Percentiles rank a stretch among this genome's conserved stretches.
phyloP scores from a whole-genome alignment of 2,888 invertebrate species.

The Phania funesta region DNA sequence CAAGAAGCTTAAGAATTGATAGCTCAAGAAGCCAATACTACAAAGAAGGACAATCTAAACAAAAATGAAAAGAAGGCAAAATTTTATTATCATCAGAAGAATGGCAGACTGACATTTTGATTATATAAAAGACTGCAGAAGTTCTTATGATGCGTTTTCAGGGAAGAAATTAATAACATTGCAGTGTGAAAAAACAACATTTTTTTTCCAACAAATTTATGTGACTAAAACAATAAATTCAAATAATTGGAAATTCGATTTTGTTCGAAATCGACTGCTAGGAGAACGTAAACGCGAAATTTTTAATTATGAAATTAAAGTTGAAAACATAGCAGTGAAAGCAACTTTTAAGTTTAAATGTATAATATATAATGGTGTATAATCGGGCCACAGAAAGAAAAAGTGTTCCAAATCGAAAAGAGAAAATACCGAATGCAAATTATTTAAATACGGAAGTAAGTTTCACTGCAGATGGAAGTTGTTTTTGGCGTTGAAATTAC shows the following conservation, averaged over 20 bases:
- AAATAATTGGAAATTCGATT: not conserved
- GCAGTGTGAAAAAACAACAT: not conserved
- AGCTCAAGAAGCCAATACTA: not conserved
- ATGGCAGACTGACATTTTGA: not conserved
- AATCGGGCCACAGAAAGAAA: slow-evolving; percentile 9
- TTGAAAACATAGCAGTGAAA: slow-evolving; percentile 6
- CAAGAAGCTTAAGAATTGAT: not conserved
- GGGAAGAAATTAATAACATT: slow-evolving; percentile 3
- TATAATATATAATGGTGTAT: slow-evolving; percentile 13
- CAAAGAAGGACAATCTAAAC: not conserved
- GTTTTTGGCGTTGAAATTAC: not conserved
- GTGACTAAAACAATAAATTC: slow-evolving; percentile 4
- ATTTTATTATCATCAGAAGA: slow-evolving; percentile 1
- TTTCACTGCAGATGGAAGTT: not conserved
- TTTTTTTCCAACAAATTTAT: slow-evolving; percentile 5
- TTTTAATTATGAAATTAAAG: not conserved
- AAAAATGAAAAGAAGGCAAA: slow-evolving; percentile 1
- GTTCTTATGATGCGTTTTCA: not conserved
- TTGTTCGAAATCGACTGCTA: slow-evolving; percentile 4
- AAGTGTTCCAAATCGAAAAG: not conserved
- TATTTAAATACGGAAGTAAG: not conserved
- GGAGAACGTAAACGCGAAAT: not conserved
- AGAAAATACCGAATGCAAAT: not conserved
- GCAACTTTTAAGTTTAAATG: not conserved
- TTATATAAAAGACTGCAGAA: slow-evolving; percentile 1